Evolutionary conservation across 2,113 vertebrate species (phyloP).

Genomic region (Catagonus wagneri): DNA sequence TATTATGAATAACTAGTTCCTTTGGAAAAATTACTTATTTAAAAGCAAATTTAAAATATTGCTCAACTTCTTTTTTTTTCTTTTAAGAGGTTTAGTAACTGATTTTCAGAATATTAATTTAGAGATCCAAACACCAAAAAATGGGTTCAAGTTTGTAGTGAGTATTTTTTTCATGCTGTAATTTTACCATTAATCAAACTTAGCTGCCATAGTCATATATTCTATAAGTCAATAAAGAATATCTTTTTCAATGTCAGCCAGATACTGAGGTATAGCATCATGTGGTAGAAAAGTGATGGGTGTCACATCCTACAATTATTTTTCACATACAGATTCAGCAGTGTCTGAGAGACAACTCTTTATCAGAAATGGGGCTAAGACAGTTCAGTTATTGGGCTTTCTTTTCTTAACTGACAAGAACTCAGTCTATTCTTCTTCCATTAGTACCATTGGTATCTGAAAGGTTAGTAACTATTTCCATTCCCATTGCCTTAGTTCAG

Average conservation of each 20-base stretch:
- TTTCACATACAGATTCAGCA: not conserved
- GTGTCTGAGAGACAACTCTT: not conserved
- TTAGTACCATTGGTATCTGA: not conserved
- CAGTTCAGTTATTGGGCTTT: not conserved
- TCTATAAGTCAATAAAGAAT: not conserved
- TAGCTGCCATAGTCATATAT: not conserved
- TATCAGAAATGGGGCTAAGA: not conserved
- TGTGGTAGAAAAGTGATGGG: not conserved
- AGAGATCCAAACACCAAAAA: not conserved
- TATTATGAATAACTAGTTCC: not conserved
- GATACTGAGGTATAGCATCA: not conserved
- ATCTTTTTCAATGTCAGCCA: not conserved
- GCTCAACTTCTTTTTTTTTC: not conserved
- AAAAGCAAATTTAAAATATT: not conserved
- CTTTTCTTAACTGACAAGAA: not conserved
- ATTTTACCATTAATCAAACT: not conserved
- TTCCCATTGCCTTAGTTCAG: not conserved
- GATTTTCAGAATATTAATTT: not conserved
- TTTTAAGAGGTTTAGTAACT: not conserved
- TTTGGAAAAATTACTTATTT: not conserved
- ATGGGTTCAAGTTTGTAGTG: not conserved
- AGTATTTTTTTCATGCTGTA: not conserved
- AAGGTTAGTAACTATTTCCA: not conserved
- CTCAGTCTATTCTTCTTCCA: not conserved
- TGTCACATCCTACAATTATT: not conserved